Base-by-base conservation (phyloP, 2,113 vertebrate species). In the Aspidoscelis tigris region DNA sequence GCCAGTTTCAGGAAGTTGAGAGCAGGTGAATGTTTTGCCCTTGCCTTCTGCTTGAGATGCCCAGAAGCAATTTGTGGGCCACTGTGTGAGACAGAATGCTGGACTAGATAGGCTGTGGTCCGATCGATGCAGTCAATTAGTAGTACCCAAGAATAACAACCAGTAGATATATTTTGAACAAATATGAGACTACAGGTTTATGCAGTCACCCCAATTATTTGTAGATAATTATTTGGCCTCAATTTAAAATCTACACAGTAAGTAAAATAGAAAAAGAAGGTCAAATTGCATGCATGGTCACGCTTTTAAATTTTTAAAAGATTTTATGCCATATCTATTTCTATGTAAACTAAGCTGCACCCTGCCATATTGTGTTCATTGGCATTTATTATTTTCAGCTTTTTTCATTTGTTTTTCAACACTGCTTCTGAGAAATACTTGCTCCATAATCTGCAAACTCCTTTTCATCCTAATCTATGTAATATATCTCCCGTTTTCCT, bases 301-400 rank as follows among this genome's bases (percentile, higher is more conserved):
- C 44, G 10, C 24, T 7, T 70, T 80, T 71, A 26, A 85, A 74
- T 84, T 39, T 74, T n/a, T 76, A 82, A 78, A 80, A 47, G 39
- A 18, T 85, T 39, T 6, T 55, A 14, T 85, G 74, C 58, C 66
- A 41, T 26, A 47, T 77, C 85, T 84, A 86, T 55, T 79, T 89
- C 80, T 76, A 43, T 1, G 0, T 66, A 55, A 0, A 41, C 65
- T 87, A 82, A 0, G 53, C 7, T 61, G 22, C 78, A 74, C 78
- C 24, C 73, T 79, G 2, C 58, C 58, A 61, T 61, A 18, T 76
- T 64, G 21, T 26, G 43, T 79, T 84, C 0, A 4, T 66, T 69
- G 41, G n/a, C 21, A 10, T 4, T 81, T 88, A 6, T 20, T 77
- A n/a, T 5, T 18, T 20, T 78, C 69, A 22, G 0, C 78, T 82